Evolutionary conservation across 2,888 invertebrate genomes (phyloP), one percentile per base, ranked within the genome.

Genomic region (Ceramica pisi): DNA sequence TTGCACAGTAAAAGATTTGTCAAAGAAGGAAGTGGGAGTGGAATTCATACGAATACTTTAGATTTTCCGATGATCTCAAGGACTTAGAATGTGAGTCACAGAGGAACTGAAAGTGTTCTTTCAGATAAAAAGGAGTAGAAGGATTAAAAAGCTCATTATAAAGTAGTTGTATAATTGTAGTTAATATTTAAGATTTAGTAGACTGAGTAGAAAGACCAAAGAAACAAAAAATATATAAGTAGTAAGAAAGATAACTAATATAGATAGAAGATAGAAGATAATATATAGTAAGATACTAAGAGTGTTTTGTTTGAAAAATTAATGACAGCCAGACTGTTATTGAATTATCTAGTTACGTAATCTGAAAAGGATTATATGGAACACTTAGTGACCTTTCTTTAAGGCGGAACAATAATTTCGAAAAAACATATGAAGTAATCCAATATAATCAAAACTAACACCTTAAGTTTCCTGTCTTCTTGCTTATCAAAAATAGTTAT

Each of bases 401-500:
- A 21, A 46, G 26, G 8, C 38, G 38, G 14, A 55, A 55, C 23
- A 46, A 55, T 6, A 55, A 48, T 7, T 38, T 48, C 31, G n/a
- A 38, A 72, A 63, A 56, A n/a, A 53, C 21, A n/a, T 41, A 35
- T 35, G 35, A 57, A 21, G 57, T 51, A 62, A 19, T 59, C 26
- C 26, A 61, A 50, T 70, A 53, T 50, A 50, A 51, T 59, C 57
- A 35, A 26, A 51, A 38, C 5, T 19, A 71, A 83, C 69, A 60
- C 14, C 66, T 63, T 46, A 19, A 64, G 35, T 62, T 59, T 69
- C 68, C 68, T 67, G 31, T 53, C 26, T 41, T 75, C 64, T 79
- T 51, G 66, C 74, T 79, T 82, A 82, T 81, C 77, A 81, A 77
- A 69, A 70, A 73, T 71, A 71, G 44, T 38, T 75, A 83, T 83